Evolutionary conservation across 1,140 invertebrate genomes (phyloP), one percentile per base, ranked within the genome.

Genomic region (Idris sp.): DNA sequence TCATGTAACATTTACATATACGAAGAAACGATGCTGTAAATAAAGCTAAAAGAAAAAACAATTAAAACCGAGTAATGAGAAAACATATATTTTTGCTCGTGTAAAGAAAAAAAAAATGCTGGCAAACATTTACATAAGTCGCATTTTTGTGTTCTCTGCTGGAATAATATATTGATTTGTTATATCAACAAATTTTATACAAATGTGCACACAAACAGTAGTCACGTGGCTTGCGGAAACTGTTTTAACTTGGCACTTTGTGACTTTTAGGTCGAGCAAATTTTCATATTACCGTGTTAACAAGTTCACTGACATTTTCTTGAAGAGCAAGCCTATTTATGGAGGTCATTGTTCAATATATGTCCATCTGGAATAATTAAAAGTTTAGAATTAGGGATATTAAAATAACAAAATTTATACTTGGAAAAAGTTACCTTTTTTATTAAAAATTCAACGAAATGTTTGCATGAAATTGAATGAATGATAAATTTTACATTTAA

Each of bases 301-400:
- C 56, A 71, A 44, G 67, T 71, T 71, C 56, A 62, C 48, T 62
- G 67, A 61, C 67, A 62, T 62, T 61, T 62, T 54, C 46, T 69
- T 61, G 46, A 43, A 71, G 56, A 59, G 65, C 38, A 53, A 54
- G 48, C 46, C 65, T 61, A 61, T 71, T 71, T 71, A 59, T 71
- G 54, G 28, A 30, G 54, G 48, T 33, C 65, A 54, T 69, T 69
- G 59, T 67, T 69, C 54, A 69, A 69, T 69, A 69, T 44, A 54
- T 30, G 31, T 38, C 36, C 53, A 53, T 22, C 26, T 33, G 28
- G 36, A 41, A 69, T 59, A 59, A 51, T 59, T 69, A 59, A 44
- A 46, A 59, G 43, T 40, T 25, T n/a, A n/a, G n/a, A n/a, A n/a
- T n/a, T n/a, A n/a, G n/a, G n/a, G n/a, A n/a, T n/a, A n/a, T n/a